phyloP scores from a whole-genome alignment of 2,113 vertebrate species.

The Anser brachyrhynchus region DNA sequence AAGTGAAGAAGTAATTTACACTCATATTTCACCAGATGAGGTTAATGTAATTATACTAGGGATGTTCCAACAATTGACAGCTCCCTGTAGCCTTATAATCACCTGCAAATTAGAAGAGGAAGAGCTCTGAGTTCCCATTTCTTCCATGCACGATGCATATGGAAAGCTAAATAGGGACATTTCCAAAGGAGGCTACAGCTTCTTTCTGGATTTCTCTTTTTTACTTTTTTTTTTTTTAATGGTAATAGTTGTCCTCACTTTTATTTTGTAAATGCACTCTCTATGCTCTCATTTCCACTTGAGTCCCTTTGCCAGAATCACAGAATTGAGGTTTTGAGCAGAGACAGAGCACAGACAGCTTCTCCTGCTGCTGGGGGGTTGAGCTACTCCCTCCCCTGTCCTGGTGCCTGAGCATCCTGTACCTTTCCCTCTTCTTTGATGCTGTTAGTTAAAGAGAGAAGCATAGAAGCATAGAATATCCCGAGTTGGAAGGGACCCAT shows the following conservation, averaged over 20 bases:
- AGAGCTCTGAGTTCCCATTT: background rate
- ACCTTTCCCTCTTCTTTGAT: background rate
- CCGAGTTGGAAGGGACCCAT: too few relatives aligned
- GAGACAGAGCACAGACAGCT: background rate
- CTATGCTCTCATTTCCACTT: background rate
- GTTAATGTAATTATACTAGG: constrained; percentile 42
- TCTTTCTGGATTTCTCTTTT: background rate
- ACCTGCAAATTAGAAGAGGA: constrained; percentile 36
- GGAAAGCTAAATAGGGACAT: background rate
- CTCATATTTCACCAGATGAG: constrained; percentile 50
- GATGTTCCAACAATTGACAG: constrained; percentile 41
- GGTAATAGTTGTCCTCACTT: background rate
- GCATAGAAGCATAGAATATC: too few relatives aligned
- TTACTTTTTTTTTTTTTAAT: background rate
- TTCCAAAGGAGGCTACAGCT: background rate
- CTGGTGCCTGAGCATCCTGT: background rate
- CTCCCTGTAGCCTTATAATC: constrained; percentile 21
- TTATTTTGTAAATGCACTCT: background rate
- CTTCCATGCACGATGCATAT: background rate
- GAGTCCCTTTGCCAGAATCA: background rate
- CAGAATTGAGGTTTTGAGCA: too few relatives aligned
- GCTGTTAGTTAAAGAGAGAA: background rate
- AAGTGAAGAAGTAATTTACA: constrained; percentile 49
- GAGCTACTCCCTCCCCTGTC: background rate
- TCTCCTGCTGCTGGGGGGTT: background rate